phyloP scores from a whole-genome alignment of 2,888 invertebrate species.

The Eucriotettix oculatus region DNA sequence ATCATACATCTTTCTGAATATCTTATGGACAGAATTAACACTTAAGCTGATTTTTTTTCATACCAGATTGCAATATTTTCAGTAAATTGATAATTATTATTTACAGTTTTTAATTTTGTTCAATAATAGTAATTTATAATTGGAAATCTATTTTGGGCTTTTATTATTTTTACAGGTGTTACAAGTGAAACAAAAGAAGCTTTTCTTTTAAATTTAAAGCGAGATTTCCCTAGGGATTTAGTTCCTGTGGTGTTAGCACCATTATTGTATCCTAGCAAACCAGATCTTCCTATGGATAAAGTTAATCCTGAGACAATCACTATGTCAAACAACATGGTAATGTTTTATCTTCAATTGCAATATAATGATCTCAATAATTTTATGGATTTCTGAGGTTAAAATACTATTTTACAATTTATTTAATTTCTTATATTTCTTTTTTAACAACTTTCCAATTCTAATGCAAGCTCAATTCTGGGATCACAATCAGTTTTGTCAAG shows the following conservation, averaged over 20 bases:
- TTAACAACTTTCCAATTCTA: no score
- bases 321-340: constrained; percentile 30
- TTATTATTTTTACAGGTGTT: constrained; percentile 32
- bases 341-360: constrained; percentile 10
- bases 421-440: no score
- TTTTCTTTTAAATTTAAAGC: constrained; percentile 63
- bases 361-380: no score
- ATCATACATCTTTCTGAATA: no score
- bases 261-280: constrained; percentile 54
- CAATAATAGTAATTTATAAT: background rate
- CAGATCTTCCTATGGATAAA: constrained; percentile 29
- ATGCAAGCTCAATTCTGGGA: no score
- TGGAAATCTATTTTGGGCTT: background rate
- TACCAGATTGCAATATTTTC: no score
- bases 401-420: no score
- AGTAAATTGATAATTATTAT: background rate
- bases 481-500: no score
- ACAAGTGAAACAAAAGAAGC: constrained; percentile 57
- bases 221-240: constrained; percentile 75
- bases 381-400: no score
- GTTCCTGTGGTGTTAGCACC: constrained; percentile 84
- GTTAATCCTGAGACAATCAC: constrained; percentile 23
- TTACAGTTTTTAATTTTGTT: background rate
- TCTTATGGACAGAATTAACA: no score
- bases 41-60: no score